Conservation (phyloP, 2,797 vertebrate species). For the Echeneis naucrates region DNA sequence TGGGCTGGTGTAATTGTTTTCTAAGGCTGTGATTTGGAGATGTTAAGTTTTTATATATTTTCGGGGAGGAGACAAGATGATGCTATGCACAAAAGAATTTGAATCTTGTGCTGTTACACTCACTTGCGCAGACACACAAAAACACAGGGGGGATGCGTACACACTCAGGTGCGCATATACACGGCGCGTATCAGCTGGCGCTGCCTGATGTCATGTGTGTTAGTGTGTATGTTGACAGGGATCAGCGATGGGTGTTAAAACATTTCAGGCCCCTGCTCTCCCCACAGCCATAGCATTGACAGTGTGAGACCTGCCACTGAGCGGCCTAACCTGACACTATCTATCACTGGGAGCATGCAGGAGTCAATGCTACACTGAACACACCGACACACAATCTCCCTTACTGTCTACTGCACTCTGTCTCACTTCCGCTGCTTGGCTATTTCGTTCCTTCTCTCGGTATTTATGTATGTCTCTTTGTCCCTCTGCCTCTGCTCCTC, state of each 20-base stretch:
- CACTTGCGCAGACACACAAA: conserved; percentile 1
- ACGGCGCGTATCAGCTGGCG: conserved; percentile 31
- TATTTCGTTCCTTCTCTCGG: conserved; percentile 63
- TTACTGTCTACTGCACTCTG: conserved; percentile 77
- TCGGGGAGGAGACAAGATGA: conserved; percentile 51
- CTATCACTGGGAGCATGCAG: conserved; percentile 81
- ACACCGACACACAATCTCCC: conserved; percentile 80
- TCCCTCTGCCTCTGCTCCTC: conserved; percentile 54
- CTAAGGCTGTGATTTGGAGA: conserved; percentile 73
- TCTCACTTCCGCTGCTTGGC: conserved; percentile 74
- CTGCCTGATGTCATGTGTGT: conserved; percentile 69
- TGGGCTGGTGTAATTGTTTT: conserved; percentile 80
- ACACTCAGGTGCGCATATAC: conserved; percentile 58
- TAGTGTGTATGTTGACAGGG: conserved; percentile 80
- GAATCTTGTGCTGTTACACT: conserved; percentile 28
- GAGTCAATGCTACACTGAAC: conserved; percentile 81
- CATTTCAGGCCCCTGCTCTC: conserved; percentile 76
- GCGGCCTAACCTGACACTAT: conserved; percentile 82
- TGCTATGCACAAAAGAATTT: conserved; percentile 57
- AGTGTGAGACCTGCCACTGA: conserved; percentile 78
- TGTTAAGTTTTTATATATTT: conserved; percentile 61
- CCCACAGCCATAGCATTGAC: conserved; percentile 74
- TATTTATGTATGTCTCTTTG: conserved; percentile 71
- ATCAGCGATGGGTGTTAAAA: conserved; percentile 81
- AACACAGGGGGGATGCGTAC: conserved; percentile 12